Conservation (phyloP, 1,140 invertebrate genomes). For the Solen grandis region DNA sequence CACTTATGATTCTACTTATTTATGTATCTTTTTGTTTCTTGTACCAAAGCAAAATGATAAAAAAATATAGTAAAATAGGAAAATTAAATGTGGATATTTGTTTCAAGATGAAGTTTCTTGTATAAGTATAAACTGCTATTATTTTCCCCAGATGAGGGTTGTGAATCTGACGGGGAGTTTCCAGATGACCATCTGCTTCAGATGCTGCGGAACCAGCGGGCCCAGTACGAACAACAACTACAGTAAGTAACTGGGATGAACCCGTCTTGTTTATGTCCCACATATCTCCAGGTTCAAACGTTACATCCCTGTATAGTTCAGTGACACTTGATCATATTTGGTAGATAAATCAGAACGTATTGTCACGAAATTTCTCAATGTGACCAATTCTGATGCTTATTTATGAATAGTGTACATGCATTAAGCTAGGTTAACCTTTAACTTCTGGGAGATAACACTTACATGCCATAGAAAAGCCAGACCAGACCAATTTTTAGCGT, state of each 20-base stretch:
- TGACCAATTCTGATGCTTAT: not conserved
- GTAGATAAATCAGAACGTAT: not conserved
- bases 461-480: no score
- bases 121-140: no score
- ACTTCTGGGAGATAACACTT: no score
- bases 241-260: constrained; percentile 43
- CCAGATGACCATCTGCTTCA: constrained; percentile 63
- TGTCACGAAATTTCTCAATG: not conserved
- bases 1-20: no score
- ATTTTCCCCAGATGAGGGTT: no score
- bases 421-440: not conserved
- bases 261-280: not conserved
- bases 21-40: no score
- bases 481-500: no score
- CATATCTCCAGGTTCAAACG: not conserved
- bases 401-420: not conserved
- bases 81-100: no score
- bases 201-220: constrained; percentile 64
- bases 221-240: constrained; percentile 64
- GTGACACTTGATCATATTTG: not conserved
- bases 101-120: no score
- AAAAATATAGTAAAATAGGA: no score
- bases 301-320: not conserved
- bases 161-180: constrained; percentile 70
- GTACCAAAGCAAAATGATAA: no score